phyloP scores from a whole-genome alignment of 2,797 vertebrate genomes.

The Polyboroides typus region DNA sequence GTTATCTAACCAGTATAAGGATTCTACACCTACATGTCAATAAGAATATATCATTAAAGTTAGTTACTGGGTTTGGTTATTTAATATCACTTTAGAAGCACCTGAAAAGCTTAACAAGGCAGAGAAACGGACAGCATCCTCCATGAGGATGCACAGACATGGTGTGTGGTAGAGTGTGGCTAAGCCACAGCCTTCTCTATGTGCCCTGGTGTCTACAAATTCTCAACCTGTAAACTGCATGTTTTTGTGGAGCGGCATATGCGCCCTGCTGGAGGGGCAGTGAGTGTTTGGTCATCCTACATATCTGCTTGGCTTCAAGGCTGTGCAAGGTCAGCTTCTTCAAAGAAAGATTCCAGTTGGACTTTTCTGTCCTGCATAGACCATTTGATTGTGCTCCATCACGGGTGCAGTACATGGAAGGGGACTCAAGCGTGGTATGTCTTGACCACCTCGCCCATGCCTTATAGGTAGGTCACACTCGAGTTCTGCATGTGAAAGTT shows the following conservation, averaged over 20 bases:
- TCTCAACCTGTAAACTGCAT: background rate
- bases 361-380: background rate
- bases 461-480: background rate
- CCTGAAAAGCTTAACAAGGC: background rate
- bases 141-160: background rate
- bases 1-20: background rate
- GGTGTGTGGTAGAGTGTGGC: background rate
- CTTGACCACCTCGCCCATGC: background rate
- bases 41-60: background rate
- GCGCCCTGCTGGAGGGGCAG: background rate
- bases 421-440: background rate
- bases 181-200: background rate
- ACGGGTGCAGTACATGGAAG: background rate
- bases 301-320: background rate
- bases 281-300: fast-evolving
- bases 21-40: background rate
- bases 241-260: fast-evolving
- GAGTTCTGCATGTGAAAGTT: background rate
- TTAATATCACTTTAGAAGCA: background rate
- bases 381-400: background rate
- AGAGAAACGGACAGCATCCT: background rate
- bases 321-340: background rate
- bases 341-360: background rate
- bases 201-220: background rate
- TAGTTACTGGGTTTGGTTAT: background rate